Base-by-base conservation (phyloP, 2,797 vertebrate species). In the Clangula hyemalis region DNA sequence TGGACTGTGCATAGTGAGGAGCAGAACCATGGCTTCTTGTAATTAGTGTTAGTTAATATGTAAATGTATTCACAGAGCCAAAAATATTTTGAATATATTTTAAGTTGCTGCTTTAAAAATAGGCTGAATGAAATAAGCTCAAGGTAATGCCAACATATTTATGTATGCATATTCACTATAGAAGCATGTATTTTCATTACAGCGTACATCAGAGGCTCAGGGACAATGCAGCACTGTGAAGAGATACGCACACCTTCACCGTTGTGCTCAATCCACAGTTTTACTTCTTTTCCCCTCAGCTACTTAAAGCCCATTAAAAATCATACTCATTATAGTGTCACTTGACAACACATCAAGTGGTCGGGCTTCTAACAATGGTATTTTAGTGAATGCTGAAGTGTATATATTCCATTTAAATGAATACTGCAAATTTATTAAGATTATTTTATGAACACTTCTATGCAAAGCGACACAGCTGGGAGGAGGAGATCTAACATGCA, bases 381-480 rank as follows among this genome's bases (percentile, higher is more conserved):
- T 89, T 90, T 92, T 92, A 94, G 83, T 76, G 69, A 84, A 81
- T 89, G 32, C 64, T 85, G 16, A 96, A 77, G 56, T 90, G 20
- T 64, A 17, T 89, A 34, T 85, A 58, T 93, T 96, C 94, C 73
- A 76, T 93, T 96, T 79, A 91, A 95, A 93, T 91, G 69, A 92
- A 74, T 45, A 34, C 38, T 13, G 61, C 19, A 28, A n/a, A 74
- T 30, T 81, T 74, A 80, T 75, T 89, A 45, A 49, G 75, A 49
- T 56, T 89, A 58, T 85, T 93, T 96, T 89, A 39, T 92, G 38
- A 84, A 90, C 64, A 22, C 69, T 84, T 93, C 30, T 62, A 82
- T 76, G 72, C 41, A 41, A 69, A 92, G 78, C 10, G 24, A 58
- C 83, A 30, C 93, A 93, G 75, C 51, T 89, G 60, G 85, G 81